Evolutionary conservation across 2,888 invertebrate genomes (phyloP), one percentile per base, ranked within the genome.

Genomic region (Campaea margaritaria): DNA sequence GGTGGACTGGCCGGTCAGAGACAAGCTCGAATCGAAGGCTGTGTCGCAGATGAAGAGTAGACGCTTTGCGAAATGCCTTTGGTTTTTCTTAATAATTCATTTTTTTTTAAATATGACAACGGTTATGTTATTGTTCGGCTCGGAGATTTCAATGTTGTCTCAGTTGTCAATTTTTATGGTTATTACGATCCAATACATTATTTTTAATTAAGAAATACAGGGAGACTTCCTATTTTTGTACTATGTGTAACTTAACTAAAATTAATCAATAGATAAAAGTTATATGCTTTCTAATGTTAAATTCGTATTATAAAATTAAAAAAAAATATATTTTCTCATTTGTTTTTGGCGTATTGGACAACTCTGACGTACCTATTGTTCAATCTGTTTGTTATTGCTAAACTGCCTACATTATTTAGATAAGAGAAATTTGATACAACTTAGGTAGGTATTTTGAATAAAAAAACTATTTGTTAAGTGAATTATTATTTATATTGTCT

Each of bases 1-100:
- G 79, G 68, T 72, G 72, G 70, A 91, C 91, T 91, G 86, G 70
- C 72, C 68, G 65, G 39, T 28, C 51, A 12, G 69, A 79, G 80
- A 78, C 83, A 62, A 58, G 62, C 61, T 58, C 56, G 73, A 63
- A 68, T 65, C 76, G 81, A 83, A 85, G 85, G 84, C 82, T 83
- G 72, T 70, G 63, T 74, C 54, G 78, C 78, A 79, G 80, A 75
- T 78, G 76, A 76, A 70, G 69, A 74, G 66, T 82, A 80, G 80
- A 78, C 78, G 79, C 34, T 59, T 59, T 59, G 49, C 49, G 49
- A 48, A 59, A 59, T 45, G 48, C 38, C 47, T 38, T 5, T 48
- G 7, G 34, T 31, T 44, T 38, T 21, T 39, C n/a, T n/a, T n/a
- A n/a, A n/a, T n/a, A n/a, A n/a, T n/a, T n/a, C n/a, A n/a, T n/a